Base-by-base conservation (phyloP, 1,140 invertebrate genomes). In the Eriocheir sinensis region DNA sequence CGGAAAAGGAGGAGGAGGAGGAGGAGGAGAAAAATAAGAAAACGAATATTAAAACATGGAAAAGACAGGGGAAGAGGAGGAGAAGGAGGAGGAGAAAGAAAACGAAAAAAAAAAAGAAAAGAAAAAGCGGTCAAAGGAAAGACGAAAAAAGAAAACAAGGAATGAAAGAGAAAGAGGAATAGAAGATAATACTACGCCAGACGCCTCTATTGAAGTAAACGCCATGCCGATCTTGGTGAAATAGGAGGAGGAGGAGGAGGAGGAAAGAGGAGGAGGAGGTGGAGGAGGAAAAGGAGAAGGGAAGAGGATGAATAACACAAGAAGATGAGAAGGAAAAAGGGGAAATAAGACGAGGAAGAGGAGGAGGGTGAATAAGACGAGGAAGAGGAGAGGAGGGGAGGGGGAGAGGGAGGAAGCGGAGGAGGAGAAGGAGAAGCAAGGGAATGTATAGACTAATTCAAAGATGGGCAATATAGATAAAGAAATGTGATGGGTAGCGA, bases 361-460 rank as follows among this genome's bases (percentile, higher is more conserved):
- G 0, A 27, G 30, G 40, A 38, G 8, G 41, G 6, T 41, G 15
- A 38, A 15, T 41, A 38, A 89, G 86, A 44, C 36, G 41, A 38
- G 41, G 86, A 89, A 38, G n/a, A 38, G 41, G 38, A 89, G 86
- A 89, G 86, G 41, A 38, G 27, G 86, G 27, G 86, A 44, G 86
- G 27, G 86, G 27, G 86, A 44, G 86, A 44, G 86, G 27, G 85
- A 38, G 85, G 12, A 34, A 38, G 32, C 8, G 85, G 12, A 34
- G 17, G 85, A 38, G 85, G 17, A 34, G 17, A 34, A 38, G 85
- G 17, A 34, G 17, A 34, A 38, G 85, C 8, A 34, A 38, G 85
- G 38, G 32, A 86, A 32, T 38, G 27, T 0, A 4, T 40, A 36
- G n/a, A n/a, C n/a, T n/a, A n/a, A n/a, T n/a, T n/a, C n/a, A n/a